Evolutionary conservation across 2,113 vertebrate genomes (phyloP).

Genomic region (Burhinus bistriatus): DNA sequence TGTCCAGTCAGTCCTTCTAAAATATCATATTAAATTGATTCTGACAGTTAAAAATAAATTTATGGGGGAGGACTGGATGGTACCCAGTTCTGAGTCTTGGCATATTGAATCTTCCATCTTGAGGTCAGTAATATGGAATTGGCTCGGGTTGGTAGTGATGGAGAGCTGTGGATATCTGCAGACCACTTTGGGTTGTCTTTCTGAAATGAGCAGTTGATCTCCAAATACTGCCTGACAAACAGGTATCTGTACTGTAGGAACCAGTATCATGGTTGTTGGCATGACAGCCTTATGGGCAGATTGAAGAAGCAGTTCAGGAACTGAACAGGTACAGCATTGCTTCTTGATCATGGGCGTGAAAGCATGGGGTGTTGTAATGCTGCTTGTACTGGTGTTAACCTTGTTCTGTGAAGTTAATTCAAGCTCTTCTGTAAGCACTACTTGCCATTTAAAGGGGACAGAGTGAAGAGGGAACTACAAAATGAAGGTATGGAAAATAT

Average conservation of each 20-base stretch:
- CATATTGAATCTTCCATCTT: neutral
- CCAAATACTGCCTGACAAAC: neutral
- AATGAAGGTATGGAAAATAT: neutral
- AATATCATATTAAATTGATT: slow-evolving; percentile 25
- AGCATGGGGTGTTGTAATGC: neutral
- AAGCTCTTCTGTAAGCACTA: neutral
- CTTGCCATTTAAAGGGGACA: neutral
- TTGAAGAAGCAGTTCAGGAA: neutral
- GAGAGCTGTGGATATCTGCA: neutral
- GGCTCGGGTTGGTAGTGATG: neutral
- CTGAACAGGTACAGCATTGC: neutral
- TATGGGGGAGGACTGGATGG: neutral
- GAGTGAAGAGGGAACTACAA: neutral
- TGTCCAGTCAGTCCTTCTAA: neutral
- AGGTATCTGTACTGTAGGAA: neutral
- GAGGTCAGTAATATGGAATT: neutral
- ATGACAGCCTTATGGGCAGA: neutral
- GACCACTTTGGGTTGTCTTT: neutral
- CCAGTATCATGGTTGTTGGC: neutral
- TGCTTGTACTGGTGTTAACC: neutral
- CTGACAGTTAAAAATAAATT: slow-evolving; percentile 37
- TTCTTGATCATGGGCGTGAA: neutral
- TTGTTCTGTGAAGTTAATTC: neutral
- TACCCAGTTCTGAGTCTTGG: neutral
- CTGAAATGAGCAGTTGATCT: neutral